These are phyloP conservation scores for Syncerus caffer DNA, from an alignment of 2,797 vertebrate species.

Conservation along the genomic window DNA sequence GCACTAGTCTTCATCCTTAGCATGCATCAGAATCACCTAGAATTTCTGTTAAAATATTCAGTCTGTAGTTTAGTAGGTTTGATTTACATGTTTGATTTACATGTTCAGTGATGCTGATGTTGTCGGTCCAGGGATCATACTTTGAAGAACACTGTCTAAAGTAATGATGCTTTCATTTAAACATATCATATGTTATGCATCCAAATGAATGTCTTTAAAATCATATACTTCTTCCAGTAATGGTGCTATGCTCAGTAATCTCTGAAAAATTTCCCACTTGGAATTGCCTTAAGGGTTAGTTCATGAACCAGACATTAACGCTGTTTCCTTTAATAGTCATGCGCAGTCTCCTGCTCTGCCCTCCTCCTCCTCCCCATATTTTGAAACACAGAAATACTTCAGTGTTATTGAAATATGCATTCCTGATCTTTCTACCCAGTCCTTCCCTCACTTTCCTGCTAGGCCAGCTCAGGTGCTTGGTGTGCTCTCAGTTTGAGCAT, in stretches of 20 bases:
- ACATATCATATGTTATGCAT: background rate
- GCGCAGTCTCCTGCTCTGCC: background rate
- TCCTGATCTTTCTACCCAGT: background rate
- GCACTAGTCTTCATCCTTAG: background rate
- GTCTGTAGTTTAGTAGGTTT: background rate
- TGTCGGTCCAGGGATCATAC: background rate
- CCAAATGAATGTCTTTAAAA: background rate
- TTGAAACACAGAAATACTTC: background rate
- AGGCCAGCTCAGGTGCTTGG: background rate
- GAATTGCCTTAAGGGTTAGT: background rate
- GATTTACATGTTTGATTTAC: background rate
- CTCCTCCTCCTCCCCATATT: background rate
- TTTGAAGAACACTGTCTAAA: background rate
- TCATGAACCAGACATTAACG: background rate
- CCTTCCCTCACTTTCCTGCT: background rate
- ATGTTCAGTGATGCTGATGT: background rate
- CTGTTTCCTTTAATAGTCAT: background rate
- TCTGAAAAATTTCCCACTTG: background rate
- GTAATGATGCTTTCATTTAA: background rate
- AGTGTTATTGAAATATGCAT: background rate
- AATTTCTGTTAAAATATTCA: background rate
- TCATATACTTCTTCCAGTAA: background rate
- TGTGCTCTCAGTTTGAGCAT: background rate
- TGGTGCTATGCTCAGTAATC: background rate
- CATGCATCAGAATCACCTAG: background rate